These are phyloP conservation scores for Lithobates sylvaticus DNA, from an alignment of 2,797 vertebrate species.

Conservation along the genomic window DNA sequence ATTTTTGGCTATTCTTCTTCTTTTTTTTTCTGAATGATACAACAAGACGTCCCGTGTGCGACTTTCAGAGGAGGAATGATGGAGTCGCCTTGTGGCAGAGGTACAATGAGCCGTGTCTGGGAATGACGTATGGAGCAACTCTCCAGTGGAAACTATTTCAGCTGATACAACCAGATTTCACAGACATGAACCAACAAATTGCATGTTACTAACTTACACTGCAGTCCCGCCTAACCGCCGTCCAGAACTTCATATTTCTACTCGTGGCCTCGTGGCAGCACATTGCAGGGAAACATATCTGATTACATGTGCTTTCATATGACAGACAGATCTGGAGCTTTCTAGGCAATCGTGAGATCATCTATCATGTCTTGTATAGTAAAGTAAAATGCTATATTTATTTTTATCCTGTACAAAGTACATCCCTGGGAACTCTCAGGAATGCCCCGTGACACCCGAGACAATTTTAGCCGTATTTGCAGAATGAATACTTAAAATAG, in stretches of 20 bases:
- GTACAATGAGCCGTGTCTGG: background rate
- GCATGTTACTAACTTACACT: background rate
- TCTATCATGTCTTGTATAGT: too few relatives aligned
- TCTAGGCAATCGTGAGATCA: too few relatives aligned
- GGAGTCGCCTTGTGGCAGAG: background rate
- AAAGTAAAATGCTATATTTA: too few relatives aligned
- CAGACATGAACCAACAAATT: background rate
- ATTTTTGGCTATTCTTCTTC: background rate
- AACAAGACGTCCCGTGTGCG: background rate
- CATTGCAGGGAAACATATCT: too few relatives aligned
- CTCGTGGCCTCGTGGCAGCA: too few relatives aligned
- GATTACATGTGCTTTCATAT: too few relatives aligned
- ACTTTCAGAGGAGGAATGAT: background rate
- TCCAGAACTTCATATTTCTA: background rate
- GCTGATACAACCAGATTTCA: background rate
- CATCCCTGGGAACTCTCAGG: too few relatives aligned
- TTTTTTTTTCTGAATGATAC: background rate
- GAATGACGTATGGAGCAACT: background rate
- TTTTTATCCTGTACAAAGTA: too few relatives aligned
- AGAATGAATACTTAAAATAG: too few relatives aligned
- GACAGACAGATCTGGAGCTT: too few relatives aligned
- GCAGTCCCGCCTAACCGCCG: background rate
- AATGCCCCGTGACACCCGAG: too few relatives aligned
- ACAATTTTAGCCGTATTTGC: too few relatives aligned
- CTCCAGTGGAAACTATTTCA: background rate